Conservation (phyloP, 2,797 vertebrate genomes). For the Rhinoraja longicauda region DNA sequence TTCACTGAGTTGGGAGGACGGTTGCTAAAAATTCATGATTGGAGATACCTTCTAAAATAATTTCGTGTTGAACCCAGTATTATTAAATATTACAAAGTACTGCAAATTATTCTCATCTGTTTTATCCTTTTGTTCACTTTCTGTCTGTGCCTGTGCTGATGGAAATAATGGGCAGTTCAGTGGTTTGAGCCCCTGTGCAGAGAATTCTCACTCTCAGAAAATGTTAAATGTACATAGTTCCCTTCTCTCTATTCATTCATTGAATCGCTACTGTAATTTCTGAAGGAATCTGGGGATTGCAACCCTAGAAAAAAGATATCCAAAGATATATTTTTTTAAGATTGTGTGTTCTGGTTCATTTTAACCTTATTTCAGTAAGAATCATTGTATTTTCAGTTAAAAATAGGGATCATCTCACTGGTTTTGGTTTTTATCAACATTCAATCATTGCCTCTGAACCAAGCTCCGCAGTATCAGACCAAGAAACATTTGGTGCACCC, state of each 20-base stretch:
- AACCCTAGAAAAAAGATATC: background rate
- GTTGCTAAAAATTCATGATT: background rate
- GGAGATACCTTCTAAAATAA: background rate
- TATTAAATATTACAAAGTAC: background rate
- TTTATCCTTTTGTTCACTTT: background rate
- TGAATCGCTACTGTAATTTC: background rate
- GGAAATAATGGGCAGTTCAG: background rate
- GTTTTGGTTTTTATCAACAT: background rate
- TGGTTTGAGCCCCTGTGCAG: background rate
- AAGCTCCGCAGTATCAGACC: background rate
- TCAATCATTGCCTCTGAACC: background rate
- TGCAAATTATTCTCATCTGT: background rate
- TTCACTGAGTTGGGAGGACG: background rate
- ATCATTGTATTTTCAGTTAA: background rate
- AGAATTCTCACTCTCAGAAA: background rate
- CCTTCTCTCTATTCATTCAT: background rate
- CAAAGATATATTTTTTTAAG: background rate
- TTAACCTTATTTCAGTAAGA: background rate
- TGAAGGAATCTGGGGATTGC: background rate
- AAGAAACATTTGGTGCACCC: background rate
- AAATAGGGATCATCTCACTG: background rate
- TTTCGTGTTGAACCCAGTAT: background rate
- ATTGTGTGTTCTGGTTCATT: background rate
- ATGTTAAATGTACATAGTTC: background rate
- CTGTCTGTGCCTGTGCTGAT: background rate